These are phyloP conservation scores for Simalia tracyae DNA, from an alignment of 2,797 vertebrate genomes.

Conservation along the genomic window DNA sequence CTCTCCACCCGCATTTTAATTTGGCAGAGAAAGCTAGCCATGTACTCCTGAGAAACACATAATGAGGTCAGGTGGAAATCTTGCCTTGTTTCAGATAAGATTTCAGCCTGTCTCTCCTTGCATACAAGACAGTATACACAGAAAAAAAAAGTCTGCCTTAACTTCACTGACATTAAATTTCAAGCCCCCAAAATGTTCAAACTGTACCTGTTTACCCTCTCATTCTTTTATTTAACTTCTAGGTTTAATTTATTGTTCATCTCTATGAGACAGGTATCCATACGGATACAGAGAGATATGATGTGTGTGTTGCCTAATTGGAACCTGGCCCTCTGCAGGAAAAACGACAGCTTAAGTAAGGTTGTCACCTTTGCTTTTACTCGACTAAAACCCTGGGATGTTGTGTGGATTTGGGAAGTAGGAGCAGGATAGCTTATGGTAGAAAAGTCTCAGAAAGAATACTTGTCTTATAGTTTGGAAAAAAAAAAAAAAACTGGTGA, in stretches of 20 bases:
- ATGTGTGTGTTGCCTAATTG: constrained; percentile 57
- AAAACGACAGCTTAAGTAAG: constrained; percentile 44
- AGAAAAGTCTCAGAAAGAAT: constrained; percentile 62
- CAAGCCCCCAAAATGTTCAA: constrained; percentile 52
- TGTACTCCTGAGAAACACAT: constrained; percentile 72
- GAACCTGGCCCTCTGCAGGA: constrained; percentile 49
- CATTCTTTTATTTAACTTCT: constrained; percentile 8
- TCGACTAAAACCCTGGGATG: constrained; percentile 32
- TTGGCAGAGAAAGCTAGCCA: constrained; percentile 67
- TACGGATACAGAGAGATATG: background rate
- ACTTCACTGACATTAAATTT: constrained; percentile 61
- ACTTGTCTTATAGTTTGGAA: constrained; percentile 68
- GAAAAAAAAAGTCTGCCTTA: constrained; percentile 64
- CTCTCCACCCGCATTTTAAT: constrained; percentile 57
- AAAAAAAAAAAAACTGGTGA: constrained; percentile 47
- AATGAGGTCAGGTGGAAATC: constrained; percentile 77
- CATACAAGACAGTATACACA: constrained; percentile 62
- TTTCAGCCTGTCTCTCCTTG: constrained; percentile 72
- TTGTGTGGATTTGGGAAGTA: constrained; percentile 50
- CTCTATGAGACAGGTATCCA: background rate
- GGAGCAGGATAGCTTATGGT: background rate
- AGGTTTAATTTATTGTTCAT: constrained; percentile 16
- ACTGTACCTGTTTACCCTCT: constrained; percentile 28
- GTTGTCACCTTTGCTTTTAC: constrained; percentile 61
- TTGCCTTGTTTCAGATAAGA: constrained; percentile 72